A percentile compares a stretch with the other conserved stretches of the same genome.
Conservation (phyloP, 2,888 invertebrate species). For the Allophyes oxyacanthae region DNA sequence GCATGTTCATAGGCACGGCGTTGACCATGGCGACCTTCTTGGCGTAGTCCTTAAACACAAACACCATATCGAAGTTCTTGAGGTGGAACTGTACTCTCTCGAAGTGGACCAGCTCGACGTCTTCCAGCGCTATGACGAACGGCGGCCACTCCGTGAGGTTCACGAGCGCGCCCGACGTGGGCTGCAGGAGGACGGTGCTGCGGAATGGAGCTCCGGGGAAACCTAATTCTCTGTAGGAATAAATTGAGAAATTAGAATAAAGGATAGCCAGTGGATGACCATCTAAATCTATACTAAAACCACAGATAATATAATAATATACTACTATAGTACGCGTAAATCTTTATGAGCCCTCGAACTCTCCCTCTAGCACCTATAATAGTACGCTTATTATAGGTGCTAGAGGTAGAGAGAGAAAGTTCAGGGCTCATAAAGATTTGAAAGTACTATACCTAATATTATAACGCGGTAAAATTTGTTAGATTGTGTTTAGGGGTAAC, state of each 20-base stretch:
- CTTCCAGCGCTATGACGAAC: conserved; percentile 99
- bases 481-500: no score
- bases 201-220: conserved; percentile 99
- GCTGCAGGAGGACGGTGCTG: conserved; percentile 98
- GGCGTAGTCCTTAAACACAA: conserved; percentile 99
- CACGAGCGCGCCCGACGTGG: conserved; percentile 99
- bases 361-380: no score
- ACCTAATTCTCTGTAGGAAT: conserved; percentile 93
- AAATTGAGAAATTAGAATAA: not conserved
- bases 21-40: conserved; percentile 98
- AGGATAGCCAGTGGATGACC: not conserved
- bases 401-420: no score
- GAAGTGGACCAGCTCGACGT: conserved; percentile 99
- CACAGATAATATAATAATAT: no score
- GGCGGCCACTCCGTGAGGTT: conserved; percentile 99
- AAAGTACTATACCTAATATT: no score
- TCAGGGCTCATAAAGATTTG: no score
- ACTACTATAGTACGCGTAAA: no score
- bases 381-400: no score
- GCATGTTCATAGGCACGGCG: conserved; percentile 99
- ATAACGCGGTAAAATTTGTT: no score
- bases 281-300: no score
- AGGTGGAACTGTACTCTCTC: conserved; percentile 99
- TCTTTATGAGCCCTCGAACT: no score
- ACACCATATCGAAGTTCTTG: conserved; percentile 99